A percentile compares a stretch with the other conserved stretches of the same genome.
Conservation (phyloP, 2,113 vertebrate species). For the Australoheros scitulus region DNA sequence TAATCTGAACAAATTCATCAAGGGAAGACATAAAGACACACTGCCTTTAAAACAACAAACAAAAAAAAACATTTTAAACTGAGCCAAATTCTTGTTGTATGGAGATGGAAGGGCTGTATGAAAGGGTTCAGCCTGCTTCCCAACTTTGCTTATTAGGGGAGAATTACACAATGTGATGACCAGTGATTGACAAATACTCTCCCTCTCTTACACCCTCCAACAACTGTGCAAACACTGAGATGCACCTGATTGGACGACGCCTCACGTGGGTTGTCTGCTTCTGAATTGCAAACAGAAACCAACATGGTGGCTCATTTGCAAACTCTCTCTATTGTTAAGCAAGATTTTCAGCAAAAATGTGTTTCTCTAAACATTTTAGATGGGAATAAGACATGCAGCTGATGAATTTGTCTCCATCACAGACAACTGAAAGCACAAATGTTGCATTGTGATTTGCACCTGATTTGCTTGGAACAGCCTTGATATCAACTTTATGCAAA, state of each 20-base stretch:
- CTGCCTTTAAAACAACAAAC: no score
- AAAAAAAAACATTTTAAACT: not conserved
- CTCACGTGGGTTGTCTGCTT: not conserved
- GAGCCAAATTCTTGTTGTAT: not conserved
- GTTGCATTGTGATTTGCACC: not conserved
- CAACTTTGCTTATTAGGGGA: not conserved
- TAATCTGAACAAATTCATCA: not conserved
- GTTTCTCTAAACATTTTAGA: not conserved
- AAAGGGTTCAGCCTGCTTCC: not conserved
- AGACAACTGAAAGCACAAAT: not conserved
- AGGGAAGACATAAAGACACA: not conserved
- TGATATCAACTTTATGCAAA: not conserved
- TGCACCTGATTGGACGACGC: not conserved
- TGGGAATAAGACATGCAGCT: not conserved
- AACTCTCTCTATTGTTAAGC: not conserved
- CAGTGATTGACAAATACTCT: accelerated
- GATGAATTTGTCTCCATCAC: not conserved
- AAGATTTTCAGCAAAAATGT: accelerated
- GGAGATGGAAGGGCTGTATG: accelerated
- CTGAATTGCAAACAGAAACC: not conserved
- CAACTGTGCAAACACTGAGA: not conserved
- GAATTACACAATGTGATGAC: not conserved
- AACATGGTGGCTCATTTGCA: not conserved
- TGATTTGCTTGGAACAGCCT: not conserved
- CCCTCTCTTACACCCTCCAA: not conserved